phyloP scores from a whole-genome alignment of 2,113 vertebrate genomes.

The Aldabrachelys gigantea region DNA sequence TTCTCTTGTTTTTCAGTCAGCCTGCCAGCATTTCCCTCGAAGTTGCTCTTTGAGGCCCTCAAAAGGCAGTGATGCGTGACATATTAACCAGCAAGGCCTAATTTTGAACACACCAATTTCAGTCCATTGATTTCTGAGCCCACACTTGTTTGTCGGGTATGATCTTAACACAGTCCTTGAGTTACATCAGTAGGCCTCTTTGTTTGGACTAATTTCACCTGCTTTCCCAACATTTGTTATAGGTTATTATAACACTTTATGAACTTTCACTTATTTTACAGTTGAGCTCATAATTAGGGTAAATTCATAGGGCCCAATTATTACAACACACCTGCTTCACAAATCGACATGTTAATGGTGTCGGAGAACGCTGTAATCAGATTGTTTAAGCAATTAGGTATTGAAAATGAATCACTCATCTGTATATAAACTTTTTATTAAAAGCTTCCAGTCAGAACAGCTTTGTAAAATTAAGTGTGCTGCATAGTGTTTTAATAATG shows the following conservation, averaged over 20 bases:
- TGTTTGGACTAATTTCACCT: not conserved
- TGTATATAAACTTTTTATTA: constrained; percentile 66
- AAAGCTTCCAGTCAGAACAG: constrained; percentile 15
- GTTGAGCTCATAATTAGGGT: not conserved
- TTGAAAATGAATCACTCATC: not conserved
- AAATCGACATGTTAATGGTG: not conserved
- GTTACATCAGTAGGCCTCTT: not conserved
- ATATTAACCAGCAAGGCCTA: not conserved
- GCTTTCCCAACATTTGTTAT: not conserved
- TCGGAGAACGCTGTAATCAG: not conserved
- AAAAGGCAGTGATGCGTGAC: not conserved
- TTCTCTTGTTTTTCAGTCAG: not conserved
- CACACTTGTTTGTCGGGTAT: not conserved
- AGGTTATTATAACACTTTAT: not conserved
- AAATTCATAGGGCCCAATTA: not conserved
- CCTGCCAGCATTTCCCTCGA: not conserved
- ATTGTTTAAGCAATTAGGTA: not conserved
- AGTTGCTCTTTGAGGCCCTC: not conserved
- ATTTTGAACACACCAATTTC: not conserved
- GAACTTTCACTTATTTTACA: not conserved
- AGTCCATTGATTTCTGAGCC: not conserved
- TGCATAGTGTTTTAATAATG: constrained; percentile 33
- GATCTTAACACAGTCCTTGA: not conserved
- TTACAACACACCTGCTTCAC: not conserved
- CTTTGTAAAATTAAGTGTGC: not conserved